Evolutionary conservation across 2,113 vertebrate species (phyloP).

Genomic region (Ptyas mucosa): DNA sequence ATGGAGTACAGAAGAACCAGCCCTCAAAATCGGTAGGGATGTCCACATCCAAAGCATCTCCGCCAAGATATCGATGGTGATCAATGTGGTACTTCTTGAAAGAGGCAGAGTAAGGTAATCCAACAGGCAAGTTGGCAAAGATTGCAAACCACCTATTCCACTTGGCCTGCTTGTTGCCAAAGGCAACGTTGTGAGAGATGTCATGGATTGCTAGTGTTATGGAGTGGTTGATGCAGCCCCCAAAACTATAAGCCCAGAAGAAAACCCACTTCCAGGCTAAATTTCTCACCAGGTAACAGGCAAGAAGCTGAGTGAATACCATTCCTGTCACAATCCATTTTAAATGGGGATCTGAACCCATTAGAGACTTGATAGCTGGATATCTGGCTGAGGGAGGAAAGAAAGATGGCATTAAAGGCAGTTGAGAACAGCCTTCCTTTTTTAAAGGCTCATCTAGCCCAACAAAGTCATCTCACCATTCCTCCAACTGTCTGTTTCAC

Average conservation of each 20-base stretch:
- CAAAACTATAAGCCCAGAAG: slow-evolving; percentile 92
- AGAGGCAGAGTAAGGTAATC: slow-evolving; percentile 88
- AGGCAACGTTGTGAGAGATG: slow-evolving; percentile 94
- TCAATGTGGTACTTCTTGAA: slow-evolving; percentile 99
- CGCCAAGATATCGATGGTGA: slow-evolving; percentile 95
- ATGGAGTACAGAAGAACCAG: slow-evolving; percentile 91
- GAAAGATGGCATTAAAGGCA: slow-evolving; percentile 10
- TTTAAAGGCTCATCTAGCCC: neutral
- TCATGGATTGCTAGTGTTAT: slow-evolving; percentile 95
- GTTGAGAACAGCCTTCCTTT: neutral
- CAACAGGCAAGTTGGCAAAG: slow-evolving; percentile 93
- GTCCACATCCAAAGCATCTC: slow-evolving; percentile 87
- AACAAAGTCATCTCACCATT: neutral
- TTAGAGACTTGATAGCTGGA: slow-evolving; percentile 91
- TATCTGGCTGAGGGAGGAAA: slow-evolving; percentile 82
- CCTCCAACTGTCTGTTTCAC: neutral
- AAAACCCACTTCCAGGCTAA: slow-evolving; percentile 94
- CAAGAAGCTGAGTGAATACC: slow-evolving; percentile 85
- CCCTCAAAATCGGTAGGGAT: slow-evolving; percentile 89
- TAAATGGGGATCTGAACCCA: slow-evolving; percentile 88
- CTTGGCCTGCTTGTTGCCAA: slow-evolving; percentile 80
- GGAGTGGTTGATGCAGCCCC: slow-evolving; percentile 94
- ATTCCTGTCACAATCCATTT: slow-evolving; percentile 92
- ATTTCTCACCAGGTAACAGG: slow-evolving; percentile 82
- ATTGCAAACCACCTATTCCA: slow-evolving; percentile 94